Evolutionary conservation across 2,888 invertebrate genomes (phyloP), one percentile per base, ranked within the genome.

Genomic region (Lepidocyrtinus sp.): DNA sequence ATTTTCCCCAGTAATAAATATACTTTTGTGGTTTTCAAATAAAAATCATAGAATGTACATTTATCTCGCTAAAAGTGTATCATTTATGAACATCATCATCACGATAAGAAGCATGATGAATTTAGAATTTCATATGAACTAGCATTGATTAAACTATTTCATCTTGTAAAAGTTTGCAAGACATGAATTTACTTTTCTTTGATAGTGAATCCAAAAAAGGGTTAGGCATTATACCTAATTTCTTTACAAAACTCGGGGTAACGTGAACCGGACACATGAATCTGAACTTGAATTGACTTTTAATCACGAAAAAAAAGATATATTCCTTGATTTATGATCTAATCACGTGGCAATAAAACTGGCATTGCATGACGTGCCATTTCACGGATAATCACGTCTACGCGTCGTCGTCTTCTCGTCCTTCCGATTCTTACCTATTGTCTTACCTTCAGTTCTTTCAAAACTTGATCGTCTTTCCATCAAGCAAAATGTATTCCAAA

Each of bases 331-430:
- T 77, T 77, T 63, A 69, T 62, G 77, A 77, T 78, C 67, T 65
- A 78, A 71, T 71, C 65, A 55, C 64, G 50, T 55, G 71, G 64
- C 71, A 70, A 59, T 62, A 77, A 71, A 50, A 25, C 50, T 59
- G 27, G 50, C 36, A 64, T 59, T 21, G 50, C 65, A 74, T 71
- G 73, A 73, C 67, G 72, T 63, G 72, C 63, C 73, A 68, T 73
- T 78, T 78, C 73, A 78, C 73, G 59, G 69, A 68, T 78, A 78
- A 73, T 78, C 78, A 73, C 69, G 65, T 73, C 50, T 50, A 15
- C 26, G 63, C 24, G 24, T 63, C 63, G 2, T 63, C 63, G n/a
- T 50, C 50, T 25, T 50, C 69, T 62, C 75, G 26, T 67, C 68
- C 63, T 75, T 69, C 75, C 74, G 68, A 75, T 50, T 50, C 50